Base-by-base conservation (phyloP, 2,113 vertebrate species). In the Semicossyphus pulcher region DNA sequence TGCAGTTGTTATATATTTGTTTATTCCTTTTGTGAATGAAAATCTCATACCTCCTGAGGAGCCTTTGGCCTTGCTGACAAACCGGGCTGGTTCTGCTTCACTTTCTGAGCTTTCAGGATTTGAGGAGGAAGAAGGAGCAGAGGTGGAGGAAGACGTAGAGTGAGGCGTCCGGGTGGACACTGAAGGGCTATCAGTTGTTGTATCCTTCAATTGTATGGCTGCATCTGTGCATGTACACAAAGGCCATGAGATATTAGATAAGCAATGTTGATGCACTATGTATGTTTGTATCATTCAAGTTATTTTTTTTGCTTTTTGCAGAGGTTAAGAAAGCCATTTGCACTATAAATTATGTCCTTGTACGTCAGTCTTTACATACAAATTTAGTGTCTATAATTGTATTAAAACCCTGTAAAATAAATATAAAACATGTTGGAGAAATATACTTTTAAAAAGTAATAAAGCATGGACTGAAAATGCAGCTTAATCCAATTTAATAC, bases 31-130 rank as follows among this genome's bases (percentile, higher is more conserved):
- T 2, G 10, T 26, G 7, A 14, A 69, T 34, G 37, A 6, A 4
- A 48, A 32, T 20, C 7, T 34, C 79, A 18, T 80, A 93, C 92
- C 87, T 90, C 66, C 37, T 36, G 63, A 10, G 29, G 74, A 84
- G 59, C 71, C 36, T 14, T 83, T 57, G 32, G 62, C 5, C 5
- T 7, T 29, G 54, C 80, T 31, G 0, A 79, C 32, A 52, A 76
- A 57, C 25, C 4, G 78, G 1, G 57, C 79, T 8, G 68, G n/a
- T 29, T 81, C 52, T 16, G 4, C 53, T 37, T 68, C 56, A 9
- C 0, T 26, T 28, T 76, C 72, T 3, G 18, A 10, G 12, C 8
- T 36, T 56, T 32, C 15, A 21, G 16, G 26, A 28, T 49, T 41
- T 10, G 49, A 42, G 31, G 47, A 63, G 4, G 58, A 66, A 39